These are phyloP conservation scores for Chromobotia macracanthus DNA, from an alignment of 2,797 vertebrate genomes.

Conservation along the genomic window DNA sequence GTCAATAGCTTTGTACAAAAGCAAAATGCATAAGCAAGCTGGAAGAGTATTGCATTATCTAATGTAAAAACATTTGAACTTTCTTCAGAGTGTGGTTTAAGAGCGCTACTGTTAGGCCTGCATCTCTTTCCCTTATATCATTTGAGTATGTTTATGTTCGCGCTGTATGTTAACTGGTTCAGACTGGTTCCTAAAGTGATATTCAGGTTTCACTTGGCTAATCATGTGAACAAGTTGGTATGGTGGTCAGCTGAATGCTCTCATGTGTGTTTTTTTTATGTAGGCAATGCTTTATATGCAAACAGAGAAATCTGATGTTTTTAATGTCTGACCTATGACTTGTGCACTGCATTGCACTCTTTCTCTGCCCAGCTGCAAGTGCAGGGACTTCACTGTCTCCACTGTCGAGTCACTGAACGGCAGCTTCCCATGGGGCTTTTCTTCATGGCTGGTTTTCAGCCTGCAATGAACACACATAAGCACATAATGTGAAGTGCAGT, in stretches of 20 bases:
- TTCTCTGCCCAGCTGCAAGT: constrained; percentile 85
- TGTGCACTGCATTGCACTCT: constrained; percentile 82
- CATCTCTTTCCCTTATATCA: neutral
- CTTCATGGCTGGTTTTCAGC: constrained; percentile 68
- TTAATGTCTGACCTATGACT: constrained; percentile 79
- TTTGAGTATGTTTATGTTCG: neutral
- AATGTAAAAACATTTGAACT: neutral
- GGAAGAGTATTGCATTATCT: neutral
- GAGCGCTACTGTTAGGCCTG: neutral
- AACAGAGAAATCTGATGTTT: neutral
- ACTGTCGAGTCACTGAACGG: constrained; percentile 34
- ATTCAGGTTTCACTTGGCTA: neutral
- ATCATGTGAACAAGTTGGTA: neutral
- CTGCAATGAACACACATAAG: constrained; percentile 62
- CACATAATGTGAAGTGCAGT: neutral
- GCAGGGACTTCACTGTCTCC: constrained; percentile 77
- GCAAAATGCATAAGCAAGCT: constrained; percentile 20
- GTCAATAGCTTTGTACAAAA: constrained; percentile 10
- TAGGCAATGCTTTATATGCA: neutral
- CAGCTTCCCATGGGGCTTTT: constrained; percentile 36
- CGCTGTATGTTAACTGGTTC: constrained; percentile 8
- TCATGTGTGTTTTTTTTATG: neutral
- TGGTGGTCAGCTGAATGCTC: neutral
- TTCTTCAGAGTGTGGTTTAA: neutral
- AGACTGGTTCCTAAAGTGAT: neutral